Percentiles rank a stretch among this genome's conserved stretches.
Evolutionary conservation across 2,888 invertebrate genomes (phyloP).

Genomic region (Drosophila engyochracea): DNA sequence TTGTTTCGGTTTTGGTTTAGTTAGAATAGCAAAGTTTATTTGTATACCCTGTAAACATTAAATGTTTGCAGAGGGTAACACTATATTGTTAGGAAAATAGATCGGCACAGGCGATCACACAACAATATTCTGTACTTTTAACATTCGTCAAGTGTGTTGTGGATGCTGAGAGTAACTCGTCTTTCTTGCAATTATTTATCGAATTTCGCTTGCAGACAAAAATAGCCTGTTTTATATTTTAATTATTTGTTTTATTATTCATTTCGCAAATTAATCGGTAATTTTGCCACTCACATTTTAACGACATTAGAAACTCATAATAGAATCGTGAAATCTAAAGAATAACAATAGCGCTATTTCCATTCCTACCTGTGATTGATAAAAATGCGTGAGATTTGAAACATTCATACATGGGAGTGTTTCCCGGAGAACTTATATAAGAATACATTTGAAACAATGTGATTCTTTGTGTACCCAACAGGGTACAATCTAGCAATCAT

Average conservation of each 20-base stretch:
- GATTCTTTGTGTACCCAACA: not conserved
- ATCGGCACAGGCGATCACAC: too few species aligned
- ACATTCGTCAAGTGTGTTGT: not conserved
- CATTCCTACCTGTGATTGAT: not conserved
- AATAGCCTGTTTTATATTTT: not conserved
- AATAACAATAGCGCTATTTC: not conserved
- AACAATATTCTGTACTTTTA: not conserved
- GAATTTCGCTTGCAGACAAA: not conserved
- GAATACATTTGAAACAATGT: not conserved
- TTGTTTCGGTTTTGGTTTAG: constrained; percentile 35
- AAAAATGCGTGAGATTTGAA: not conserved
- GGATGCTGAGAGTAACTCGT: not conserved
- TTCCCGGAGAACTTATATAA: too few species aligned
- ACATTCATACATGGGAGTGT: not conserved
- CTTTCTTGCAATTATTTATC: not conserved
- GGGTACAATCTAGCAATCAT: not conserved
- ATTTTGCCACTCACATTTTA: not conserved
- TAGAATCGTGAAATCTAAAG: not conserved
- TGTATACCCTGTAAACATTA: not conserved
- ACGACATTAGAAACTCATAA: not conserved
- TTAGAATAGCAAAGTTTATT: constrained; percentile 16
- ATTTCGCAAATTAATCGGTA: not conserved
- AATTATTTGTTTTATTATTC: not conserved
- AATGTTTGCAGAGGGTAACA: too few species aligned
- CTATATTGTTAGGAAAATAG: not conserved